Conservation (phyloP, 2,113 vertebrate species). For the human (Homo sapiens) region DNA sequence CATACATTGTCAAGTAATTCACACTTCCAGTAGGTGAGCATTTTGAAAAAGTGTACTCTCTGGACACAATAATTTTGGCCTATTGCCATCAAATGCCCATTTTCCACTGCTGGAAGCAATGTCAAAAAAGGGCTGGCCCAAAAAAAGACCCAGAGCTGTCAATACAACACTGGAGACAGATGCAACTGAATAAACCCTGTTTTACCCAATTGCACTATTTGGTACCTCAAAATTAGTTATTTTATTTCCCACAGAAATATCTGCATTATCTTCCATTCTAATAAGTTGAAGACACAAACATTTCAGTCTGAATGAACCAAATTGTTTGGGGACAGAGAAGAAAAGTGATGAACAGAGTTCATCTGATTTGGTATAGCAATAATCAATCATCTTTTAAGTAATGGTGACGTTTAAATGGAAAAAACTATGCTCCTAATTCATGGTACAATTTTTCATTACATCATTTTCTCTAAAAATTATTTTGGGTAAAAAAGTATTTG, state of each 20-base stretch:
- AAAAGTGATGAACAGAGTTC: conserved; percentile 56
- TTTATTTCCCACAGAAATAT: conserved; percentile 64
- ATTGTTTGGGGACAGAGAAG: conserved; percentile 62
- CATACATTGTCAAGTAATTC: conserved; percentile 84
- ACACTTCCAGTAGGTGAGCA: conserved; percentile 82
- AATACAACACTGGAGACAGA: conserved; percentile 67
- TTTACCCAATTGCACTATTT: conserved; percentile 85
- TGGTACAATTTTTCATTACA: conserved; percentile 60
- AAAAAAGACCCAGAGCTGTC: conserved; percentile 65
- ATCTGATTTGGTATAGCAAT: conserved; percentile 49
- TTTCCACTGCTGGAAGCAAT: conserved; percentile 66
- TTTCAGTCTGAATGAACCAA: conserved; percentile 58
- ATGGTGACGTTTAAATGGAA: conserved; percentile 52
- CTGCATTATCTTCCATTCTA: conserved; percentile 55
- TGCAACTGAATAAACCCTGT: conserved; percentile 80
- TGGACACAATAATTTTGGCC: conserved; percentile 75
- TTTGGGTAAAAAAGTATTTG: conserved; percentile 80
- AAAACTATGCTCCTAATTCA: conserved; percentile 57
- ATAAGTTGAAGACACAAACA: neutral
- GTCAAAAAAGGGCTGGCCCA: conserved; percentile 74
- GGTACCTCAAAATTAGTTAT: conserved; percentile 82
- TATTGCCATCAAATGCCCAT: conserved; percentile 74
- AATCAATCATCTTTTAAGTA: conserved; percentile 43
- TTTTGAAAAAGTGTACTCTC: conserved; percentile 79
- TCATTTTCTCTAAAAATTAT: conserved; percentile 73